Evolutionary conservation across 2,888 invertebrate genomes (phyloP).

Genomic region (Lumbricus terrestris): DNA sequence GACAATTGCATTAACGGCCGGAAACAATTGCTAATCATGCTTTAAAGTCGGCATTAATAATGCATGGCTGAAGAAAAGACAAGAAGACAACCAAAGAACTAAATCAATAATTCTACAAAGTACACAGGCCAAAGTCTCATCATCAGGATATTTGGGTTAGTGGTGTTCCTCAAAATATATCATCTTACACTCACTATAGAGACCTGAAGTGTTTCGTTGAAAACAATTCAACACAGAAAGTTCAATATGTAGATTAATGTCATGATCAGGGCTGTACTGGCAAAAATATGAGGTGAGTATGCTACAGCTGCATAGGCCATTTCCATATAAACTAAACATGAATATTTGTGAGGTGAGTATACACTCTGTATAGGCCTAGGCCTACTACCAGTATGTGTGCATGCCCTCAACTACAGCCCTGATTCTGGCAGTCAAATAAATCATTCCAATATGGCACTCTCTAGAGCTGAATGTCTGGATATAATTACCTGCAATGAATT

Average conservation of each 20-base stretch:
- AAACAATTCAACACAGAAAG: background rate
- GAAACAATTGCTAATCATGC: background rate
- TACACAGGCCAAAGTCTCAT: background rate
- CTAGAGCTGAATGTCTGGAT: no score
- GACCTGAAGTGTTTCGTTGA: background rate
- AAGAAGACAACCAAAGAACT: background rate
- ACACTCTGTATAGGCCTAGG: no score
- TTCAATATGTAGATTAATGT: no score
- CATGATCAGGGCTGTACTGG: no score
- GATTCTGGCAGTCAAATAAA: background rate
- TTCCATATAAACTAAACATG: no score
- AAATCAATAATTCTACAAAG: no score
- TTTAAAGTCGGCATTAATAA: background rate
- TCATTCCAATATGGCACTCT: background rate
- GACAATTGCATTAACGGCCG: background rate
- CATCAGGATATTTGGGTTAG: background rate
- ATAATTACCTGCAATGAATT: background rate
- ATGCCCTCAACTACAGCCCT: no score
- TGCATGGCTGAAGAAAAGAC: background rate
- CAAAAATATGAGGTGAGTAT: no score
- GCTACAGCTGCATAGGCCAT: no score
- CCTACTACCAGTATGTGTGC: no score
- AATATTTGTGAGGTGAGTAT: no score
- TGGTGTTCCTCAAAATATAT: background rate
- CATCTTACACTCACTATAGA: background rate